Evolutionary conservation across 2,888 invertebrate genomes (phyloP).

Genomic region (Athetis lepigone): DNA sequence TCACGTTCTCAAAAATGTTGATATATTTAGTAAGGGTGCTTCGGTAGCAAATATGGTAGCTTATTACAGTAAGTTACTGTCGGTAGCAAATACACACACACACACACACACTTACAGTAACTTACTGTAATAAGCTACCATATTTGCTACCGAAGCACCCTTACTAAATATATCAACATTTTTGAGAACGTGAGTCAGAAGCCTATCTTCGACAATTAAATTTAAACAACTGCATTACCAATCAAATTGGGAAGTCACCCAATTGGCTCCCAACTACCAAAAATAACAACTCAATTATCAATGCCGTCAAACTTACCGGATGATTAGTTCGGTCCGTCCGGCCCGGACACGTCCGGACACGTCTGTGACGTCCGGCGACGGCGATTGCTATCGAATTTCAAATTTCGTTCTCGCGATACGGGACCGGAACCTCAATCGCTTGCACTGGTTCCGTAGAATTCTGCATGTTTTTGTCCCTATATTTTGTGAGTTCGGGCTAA

Average conservation of each 20-base stretch:
- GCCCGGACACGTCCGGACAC: constrained; percentile 62
- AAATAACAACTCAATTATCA: constrained; percentile 52
- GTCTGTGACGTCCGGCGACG: constrained; percentile 63
- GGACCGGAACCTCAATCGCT: constrained; percentile 51
- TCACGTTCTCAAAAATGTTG: too few relatives aligned
- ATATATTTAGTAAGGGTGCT: not conserved
- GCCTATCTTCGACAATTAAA: too few relatives aligned
- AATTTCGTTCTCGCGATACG: constrained; percentile 66
- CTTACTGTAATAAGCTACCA: too few relatives aligned
- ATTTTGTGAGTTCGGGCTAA: constrained; percentile 30
- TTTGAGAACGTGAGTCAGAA: too few relatives aligned
- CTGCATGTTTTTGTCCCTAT: constrained; percentile 42
- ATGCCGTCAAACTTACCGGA: constrained; percentile 57
- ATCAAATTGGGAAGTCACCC: constrained; percentile 40
- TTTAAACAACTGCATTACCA: not conserved
- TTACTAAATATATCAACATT: not conserved
- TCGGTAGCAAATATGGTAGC: too few relatives aligned
- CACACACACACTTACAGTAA: too few relatives aligned
- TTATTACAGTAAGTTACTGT: too few relatives aligned
- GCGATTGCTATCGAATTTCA: constrained; percentile 72
- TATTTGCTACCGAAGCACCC: too few relatives aligned
- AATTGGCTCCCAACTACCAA: constrained; percentile 30
- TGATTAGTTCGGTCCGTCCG: constrained; percentile 62
- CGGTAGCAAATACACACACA: too few relatives aligned
- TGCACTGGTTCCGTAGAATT: constrained; percentile 45